Evolutionary conservation across 1,140 invertebrate genomes (phyloP).

Genomic region (Cydia pomonella): DNA sequence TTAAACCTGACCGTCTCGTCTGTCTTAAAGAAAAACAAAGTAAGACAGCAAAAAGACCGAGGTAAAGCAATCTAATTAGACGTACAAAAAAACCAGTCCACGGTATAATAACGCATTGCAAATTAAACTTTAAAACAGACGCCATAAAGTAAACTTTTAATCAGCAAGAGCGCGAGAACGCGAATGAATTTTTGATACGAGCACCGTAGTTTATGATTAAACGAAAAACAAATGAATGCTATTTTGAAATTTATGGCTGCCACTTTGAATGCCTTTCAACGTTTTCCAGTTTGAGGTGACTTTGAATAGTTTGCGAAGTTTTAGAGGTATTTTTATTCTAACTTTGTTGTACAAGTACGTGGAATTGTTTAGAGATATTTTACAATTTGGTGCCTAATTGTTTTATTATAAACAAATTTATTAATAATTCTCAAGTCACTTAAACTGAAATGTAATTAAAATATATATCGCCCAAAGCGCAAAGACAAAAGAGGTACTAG

Average conservation of each 20-base stretch:
- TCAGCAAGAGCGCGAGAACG: neutral
- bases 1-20: neutral
- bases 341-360: neutral
- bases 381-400: neutral
- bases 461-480: too few species aligned
- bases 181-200: constrained; percentile 35
- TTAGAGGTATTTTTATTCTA: neutral
- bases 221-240: constrained; percentile 5
- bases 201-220: constrained; percentile 33
- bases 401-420: neutral
- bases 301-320: neutral
- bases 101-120: constrained; percentile 5
- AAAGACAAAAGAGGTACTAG: too few species aligned
- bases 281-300: neutral
- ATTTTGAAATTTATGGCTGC: constrained; percentile 28
- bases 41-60: neutral
- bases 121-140: constrained; percentile 35
- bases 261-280: neutral
- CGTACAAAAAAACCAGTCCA: constrained; percentile 4
- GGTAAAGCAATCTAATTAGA: constrained; percentile 29
- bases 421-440: neutral
- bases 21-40: neutral
- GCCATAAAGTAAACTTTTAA: constrained; percentile 35
- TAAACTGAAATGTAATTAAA: neutral
- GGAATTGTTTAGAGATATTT: neutral